A percentile compares a stretch with the other conserved stretches of the same genome.
These are phyloP conservation scores for Catocala nupta DNA, from an alignment of 2,888 invertebrate species.

Conservation along the genomic window DNA sequence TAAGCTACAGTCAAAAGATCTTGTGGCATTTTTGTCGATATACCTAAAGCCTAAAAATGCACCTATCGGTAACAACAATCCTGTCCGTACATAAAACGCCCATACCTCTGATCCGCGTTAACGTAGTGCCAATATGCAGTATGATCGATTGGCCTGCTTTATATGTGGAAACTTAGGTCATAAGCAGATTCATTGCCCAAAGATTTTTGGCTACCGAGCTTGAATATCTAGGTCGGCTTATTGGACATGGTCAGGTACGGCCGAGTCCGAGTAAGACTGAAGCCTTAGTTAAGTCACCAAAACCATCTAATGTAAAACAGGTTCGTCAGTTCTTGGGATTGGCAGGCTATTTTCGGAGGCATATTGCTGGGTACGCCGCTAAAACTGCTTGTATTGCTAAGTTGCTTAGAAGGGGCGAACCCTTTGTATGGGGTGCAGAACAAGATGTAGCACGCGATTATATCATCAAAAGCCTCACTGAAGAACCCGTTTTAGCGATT, in stretches of 20 bases:
- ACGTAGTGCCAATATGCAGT: neutral
- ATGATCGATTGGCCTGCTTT: neutral
- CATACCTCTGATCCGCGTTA: neutral
- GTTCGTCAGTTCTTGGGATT: slow-evolving; percentile 11
- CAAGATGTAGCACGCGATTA: slow-evolving; percentile 9
- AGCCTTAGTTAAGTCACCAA: slow-evolving; percentile 2
- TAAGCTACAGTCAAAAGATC: slow-evolving; percentile 4
- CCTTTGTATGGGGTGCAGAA: slow-evolving; percentile 1
- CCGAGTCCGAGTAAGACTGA: slow-evolving; percentile 7
- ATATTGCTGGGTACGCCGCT: neutral
- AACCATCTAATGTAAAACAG: slow-evolving; percentile 6
- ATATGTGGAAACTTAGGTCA: slow-evolving; percentile 5
- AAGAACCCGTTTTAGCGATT: too few relatives aligned
- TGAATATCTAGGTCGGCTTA: too few relatives aligned
- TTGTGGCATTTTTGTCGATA: slow-evolving; percentile 17
- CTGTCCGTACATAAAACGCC: neutral
- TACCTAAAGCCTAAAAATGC: slow-evolving; percentile 9
- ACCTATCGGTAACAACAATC: neutral
- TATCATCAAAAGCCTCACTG: too few relatives aligned
- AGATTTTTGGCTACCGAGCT: neutral
- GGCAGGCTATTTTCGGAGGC: slow-evolving; percentile 8
- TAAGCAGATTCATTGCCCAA: slow-evolving; percentile 4
- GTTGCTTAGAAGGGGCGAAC: too few relatives aligned
- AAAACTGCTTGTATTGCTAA: slow-evolving; percentile 3
- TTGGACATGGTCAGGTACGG: neutral